These are phyloP conservation scores for Apodemia zela DNA, from an alignment of 2,888 invertebrate species.

Conservation along the genomic window DNA sequence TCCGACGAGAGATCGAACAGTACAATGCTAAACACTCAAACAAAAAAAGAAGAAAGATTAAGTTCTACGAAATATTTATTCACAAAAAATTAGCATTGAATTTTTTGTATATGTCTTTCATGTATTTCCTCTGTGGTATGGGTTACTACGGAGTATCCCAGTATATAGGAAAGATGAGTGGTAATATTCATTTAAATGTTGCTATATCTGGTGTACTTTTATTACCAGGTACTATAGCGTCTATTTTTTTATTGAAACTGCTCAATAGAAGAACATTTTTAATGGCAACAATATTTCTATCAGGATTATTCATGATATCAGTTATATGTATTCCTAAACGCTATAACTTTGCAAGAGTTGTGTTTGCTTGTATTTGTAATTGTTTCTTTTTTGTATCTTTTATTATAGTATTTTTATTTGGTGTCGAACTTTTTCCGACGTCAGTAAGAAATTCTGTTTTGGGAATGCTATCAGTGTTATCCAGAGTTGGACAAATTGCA, in stretches of 20 bases:
- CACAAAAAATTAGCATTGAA: slow-evolving; percentile 79
- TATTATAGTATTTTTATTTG: slow-evolving; percentile 89
- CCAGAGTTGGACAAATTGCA: slow-evolving; percentile 88
- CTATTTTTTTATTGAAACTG: slow-evolving; percentile 78
- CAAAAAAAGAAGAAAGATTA: slow-evolving; percentile 36
- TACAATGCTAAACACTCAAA: slow-evolving; percentile 35
- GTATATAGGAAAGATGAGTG: slow-evolving; percentile 86
- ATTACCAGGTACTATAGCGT: slow-evolving; percentile 81
- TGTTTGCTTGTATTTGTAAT: slow-evolving; percentile 85
- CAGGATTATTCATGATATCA: slow-evolving; percentile 54
- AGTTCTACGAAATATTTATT: slow-evolving; percentile 55
- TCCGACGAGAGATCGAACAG: slow-evolving; percentile 48
- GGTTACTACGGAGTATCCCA: slow-evolving; percentile 92
- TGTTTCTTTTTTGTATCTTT: slow-evolving; percentile 89
- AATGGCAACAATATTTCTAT: slow-evolving; percentile 71
- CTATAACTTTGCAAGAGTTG: slow-evolving; percentile 67
- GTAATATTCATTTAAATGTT: slow-evolving; percentile 89
- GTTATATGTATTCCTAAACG: slow-evolving; percentile 44
- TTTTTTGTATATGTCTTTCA: slow-evolving; percentile 83
- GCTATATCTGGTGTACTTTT: slow-evolving; percentile 85
- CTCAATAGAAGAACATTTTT: slow-evolving; percentile 83
- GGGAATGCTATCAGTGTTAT: slow-evolving; percentile 88
- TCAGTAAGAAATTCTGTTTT: slow-evolving; percentile 90
- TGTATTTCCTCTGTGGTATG: slow-evolving; percentile 89
- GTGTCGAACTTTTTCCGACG: slow-evolving; percentile 92